Evolutionary conservation across 2,113 vertebrate genomes (phyloP), one percentile per base, ranked within the genome.

Genomic region (Pogona vitticeps): DNA sequence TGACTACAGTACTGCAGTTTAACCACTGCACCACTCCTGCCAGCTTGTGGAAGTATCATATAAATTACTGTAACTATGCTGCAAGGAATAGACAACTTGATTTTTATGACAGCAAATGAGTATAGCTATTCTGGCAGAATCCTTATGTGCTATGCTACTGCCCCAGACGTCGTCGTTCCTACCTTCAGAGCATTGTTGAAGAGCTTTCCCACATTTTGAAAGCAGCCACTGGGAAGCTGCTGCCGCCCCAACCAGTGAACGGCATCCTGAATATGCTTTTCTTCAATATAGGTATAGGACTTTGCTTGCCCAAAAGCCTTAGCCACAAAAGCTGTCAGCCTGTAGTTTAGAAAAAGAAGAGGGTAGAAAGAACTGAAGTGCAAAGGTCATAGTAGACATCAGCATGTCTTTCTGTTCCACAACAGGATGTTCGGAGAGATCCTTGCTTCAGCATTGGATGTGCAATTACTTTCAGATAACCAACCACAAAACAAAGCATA

Each of bases 291-390:
- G 70, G 97, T 86, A 40, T 96, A 93, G 17, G 91, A 88, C 76
- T 91, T 87, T 7, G 96, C 96, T 90, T 95, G 95, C 36, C 92
- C 92, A 46, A 98, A 97, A 13, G 94, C 94, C 85, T 94, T 94
- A 92, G 96, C 78, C 23, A 97, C 97, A 92, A 97, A 98, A n/a
- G 97, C 96, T 15, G 97, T 98, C 91, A 98, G 93, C 96, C 97
- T 98, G 8, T 26, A n/a, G n/a, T n/a, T n/a, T n/a, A 59, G 76
- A 21, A 33, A 31, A 73, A 52, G 52, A 6, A 76, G 42, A 38
- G 21, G 26, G 23, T 20, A 12, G 17, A 20, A 36, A 23, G 31
- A 1, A 33, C 20, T 33, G 2, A 31, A 38, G 56, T 21, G 40
- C n/a, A n/a, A n/a, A n/a, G n/a, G n/a, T n/a, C n/a, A n/a, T n/a